A percentile compares a stretch with the other conserved stretches of the same genome.
Evolutionary conservation across 2,888 invertebrate genomes (phyloP).

Genomic region (Drosophila nr. perissopoda): DNA sequence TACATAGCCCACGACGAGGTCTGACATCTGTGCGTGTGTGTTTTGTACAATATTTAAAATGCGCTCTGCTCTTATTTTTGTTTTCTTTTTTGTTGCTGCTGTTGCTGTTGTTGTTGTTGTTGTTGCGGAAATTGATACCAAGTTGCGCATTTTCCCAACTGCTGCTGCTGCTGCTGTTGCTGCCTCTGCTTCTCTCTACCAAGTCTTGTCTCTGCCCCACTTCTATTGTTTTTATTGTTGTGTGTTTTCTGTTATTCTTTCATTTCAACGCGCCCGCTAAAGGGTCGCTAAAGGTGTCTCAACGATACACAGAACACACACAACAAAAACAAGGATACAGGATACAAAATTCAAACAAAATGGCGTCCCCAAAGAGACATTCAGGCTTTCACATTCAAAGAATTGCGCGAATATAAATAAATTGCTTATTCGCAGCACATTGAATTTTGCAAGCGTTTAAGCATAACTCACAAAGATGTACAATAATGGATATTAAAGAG

Average conservation of each 20-base stretch:
- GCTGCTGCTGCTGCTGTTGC: not conserved
- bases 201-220: constrained; percentile 8
- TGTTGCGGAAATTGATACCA: constrained; percentile 66
- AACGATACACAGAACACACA: constrained; percentile 36
- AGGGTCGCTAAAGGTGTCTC: constrained; percentile 62
- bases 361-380: constrained; percentile 27
- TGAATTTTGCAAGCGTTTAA: not conserved
- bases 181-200: not conserved
- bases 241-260: constrained; percentile 69
- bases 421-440: not conserved
- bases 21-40: constrained; percentile 17
- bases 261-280: constrained; percentile 76
- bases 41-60: constrained; percentile 65
- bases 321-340: constrained; percentile 5
- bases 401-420: not conserved
- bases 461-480: not conserved
- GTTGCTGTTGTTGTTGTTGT: constrained; percentile 15
- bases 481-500: not conserved
- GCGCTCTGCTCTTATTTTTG: constrained; percentile 48
- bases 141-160: constrained; percentile 52
- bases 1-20: constrained; percentile 46
- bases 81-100: constrained; percentile 41
- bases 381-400: constrained; percentile 1
- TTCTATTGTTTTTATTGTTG: constrained; percentile 34
- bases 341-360: constrained; percentile 25